Base-by-base conservation (phyloP, 2,797 vertebrate species). In the Acanthurus leucopareius region DNA sequence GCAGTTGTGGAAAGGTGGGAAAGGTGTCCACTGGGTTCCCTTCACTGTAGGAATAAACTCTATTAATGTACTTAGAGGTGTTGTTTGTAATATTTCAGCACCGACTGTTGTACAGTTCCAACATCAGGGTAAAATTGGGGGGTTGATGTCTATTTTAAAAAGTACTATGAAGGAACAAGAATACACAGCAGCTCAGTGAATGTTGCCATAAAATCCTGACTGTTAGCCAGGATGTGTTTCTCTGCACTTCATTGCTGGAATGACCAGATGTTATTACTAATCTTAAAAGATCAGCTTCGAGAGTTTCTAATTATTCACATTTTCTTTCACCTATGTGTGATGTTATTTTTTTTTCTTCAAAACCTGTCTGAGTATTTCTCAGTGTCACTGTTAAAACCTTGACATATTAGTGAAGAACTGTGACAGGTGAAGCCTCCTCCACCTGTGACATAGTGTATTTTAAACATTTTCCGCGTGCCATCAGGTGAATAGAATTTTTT, bases 41-140 rank as follows among this genome's bases (percentile, higher is more conserved):
- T 58, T 72, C 47, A 22, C 13, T 32, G 8, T 32, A 40, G 48
- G 58, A 70, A 57, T 63, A 66, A 77, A 75, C n/a, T 25, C 25
- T 35, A 25, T 28, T 19, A 53, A 10, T 53, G 51, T 48, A 44
- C 22, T 35, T 48, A 19, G 22, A 20, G 32, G 16, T 66, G 13
- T 52, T 15, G 20, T 66, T 42, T 25, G 40, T n/a, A 11, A 20
- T 20, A n/a, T 28, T 25, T 25, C 15, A 32, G 3, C 0, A n/a
- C 28, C 28, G 4, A 32, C 5, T 32, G 28, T 32, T 32, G 28
- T 32, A 32, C 28, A 32, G 28, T 32, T 32, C 28, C 28, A 32
- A 32, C 28, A 32, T 32, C 28, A 32, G 28, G 28, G 28, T 32
- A 4, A 32, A 32, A n/a, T n/a, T 32, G 4, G 28, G 28, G 28